Evolutionary conservation across 2,888 invertebrate species (phyloP).

Genomic region (Meteorus colon): DNA sequence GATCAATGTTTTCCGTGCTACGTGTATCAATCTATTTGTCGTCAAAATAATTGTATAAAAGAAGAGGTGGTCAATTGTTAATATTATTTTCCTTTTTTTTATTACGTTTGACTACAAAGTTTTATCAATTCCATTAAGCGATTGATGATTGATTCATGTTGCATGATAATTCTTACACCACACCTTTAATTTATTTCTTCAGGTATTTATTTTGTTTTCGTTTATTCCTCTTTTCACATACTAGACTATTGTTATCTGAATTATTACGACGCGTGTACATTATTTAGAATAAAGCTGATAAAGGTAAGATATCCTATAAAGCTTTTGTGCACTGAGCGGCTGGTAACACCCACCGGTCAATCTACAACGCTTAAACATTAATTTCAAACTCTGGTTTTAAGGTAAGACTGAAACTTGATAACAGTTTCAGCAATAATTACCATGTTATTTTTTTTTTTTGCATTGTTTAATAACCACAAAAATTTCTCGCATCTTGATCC

Average conservation of each 20-base stretch:
- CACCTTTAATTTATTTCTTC: conserved; percentile 24
- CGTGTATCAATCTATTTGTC: conserved; percentile 8
- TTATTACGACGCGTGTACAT: conserved; percentile 24
- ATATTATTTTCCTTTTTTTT: conserved; percentile 9
- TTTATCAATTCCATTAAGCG: conserved; percentile 19
- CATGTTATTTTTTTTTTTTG: conserved; percentile 19
- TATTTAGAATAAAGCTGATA: conserved; percentile 35
- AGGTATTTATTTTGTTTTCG: conserved; percentile 20
- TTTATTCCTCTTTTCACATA: conserved; percentile 14
- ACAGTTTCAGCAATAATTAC: conserved; percentile 40
- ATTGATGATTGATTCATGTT: conserved; percentile 39
- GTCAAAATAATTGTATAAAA: not conserved
- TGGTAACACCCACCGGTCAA: conserved; percentile 12
- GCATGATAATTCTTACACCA: conserved; percentile 41
- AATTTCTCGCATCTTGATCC: conserved; percentile 42
- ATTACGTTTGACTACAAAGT: not conserved
- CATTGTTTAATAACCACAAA: conserved; percentile 37
- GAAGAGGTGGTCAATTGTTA: not conserved
- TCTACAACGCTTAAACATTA: conserved; percentile 24
- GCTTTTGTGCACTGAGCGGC: conserved; percentile 42
- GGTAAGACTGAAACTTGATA: conserved; percentile 43
- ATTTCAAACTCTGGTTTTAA: conserved; percentile 24
- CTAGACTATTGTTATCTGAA: conserved; percentile 2
- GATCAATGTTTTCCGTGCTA: not conserved
- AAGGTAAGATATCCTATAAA: conserved; percentile 42